Evolutionary conservation across 2,113 vertebrate genomes (phyloP).

Genomic region (Riparia riparia): DNA sequence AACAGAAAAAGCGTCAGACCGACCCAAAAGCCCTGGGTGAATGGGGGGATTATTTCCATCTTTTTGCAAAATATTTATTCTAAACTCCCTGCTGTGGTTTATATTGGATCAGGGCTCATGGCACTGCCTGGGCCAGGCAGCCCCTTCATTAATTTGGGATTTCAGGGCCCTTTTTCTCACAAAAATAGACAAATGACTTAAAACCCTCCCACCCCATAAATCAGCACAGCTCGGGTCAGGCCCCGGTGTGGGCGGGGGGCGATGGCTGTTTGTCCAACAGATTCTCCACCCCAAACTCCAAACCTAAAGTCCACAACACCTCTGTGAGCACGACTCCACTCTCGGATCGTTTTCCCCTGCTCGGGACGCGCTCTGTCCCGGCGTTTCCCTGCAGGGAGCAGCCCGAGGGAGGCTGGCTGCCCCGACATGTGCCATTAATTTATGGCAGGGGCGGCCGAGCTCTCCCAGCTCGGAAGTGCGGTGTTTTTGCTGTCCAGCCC

Average conservation of each 20-base stretch:
- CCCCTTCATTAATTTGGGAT: not conserved
- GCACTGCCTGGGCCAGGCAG: not conserved
- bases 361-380: rapidly evolving
- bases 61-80: constrained; percentile 52
- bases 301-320: rapidly evolving
- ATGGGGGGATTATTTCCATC: constrained; percentile 52
- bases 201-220: not conserved
- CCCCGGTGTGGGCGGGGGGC: rapidly evolving
- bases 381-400: rapidly evolving
- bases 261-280: not conserved
- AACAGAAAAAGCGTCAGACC: not conserved
- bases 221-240: rapidly evolving
- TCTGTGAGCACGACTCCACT: rapidly evolving
- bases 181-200: not conserved
- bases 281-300: not conserved
- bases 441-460: not conserved
- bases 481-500: not conserved
- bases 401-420: not conserved
- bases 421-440: not conserved
- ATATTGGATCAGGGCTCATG: not conserved
- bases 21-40: not conserved
- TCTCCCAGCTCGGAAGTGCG: constrained; percentile 33
- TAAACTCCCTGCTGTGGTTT: not conserved
- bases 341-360: rapidly evolving
- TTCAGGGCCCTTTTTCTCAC: not conserved